Conservation (phyloP, 2,888 invertebrate species). For the Cryptophagus acutangulus region DNA sequence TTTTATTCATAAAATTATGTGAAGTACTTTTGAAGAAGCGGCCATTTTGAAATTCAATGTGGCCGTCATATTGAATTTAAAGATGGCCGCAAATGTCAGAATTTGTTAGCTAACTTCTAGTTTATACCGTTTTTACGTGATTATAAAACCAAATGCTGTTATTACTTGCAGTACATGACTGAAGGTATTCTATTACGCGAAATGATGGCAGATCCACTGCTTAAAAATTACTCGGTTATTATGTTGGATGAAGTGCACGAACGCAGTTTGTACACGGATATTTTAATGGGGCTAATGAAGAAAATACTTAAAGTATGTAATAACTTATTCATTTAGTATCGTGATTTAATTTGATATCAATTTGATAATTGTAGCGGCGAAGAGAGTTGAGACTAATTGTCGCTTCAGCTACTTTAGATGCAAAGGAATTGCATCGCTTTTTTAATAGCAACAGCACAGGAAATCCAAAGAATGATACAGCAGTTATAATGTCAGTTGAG, state of each 20-base stretch:
- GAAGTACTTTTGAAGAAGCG: no score
- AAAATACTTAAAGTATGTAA: constrained; percentile 83
- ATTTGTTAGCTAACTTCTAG: no score
- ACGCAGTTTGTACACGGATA: constrained; percentile 86
- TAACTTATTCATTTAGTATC: no score
- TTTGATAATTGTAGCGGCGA: constrained; percentile 46
- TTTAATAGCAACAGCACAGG: constrained; percentile 57
- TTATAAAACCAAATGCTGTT: no score
- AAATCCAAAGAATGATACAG: constrained; percentile 56
- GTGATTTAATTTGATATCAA: no score
- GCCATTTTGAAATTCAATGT: no score
- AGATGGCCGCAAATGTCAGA: no score
- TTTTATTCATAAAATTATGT: neutral
- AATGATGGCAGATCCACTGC: constrained; percentile 90
- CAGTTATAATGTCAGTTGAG: constrained; percentile 80
- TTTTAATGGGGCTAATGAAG: constrained; percentile 87
- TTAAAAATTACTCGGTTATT: constrained; percentile 82
- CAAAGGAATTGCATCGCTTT: constrained; percentile 75
- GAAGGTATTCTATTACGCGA: constrained; percentile 93
- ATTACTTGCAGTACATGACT: constrained; percentile 74
- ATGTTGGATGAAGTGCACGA: constrained; percentile 96
- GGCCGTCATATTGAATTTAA: no score
- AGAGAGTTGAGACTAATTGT: constrained; percentile 78
- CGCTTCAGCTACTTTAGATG: constrained; percentile 94
- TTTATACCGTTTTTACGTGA: no score